Base-by-base conservation (phyloP, 2,888 invertebrate species). In the Drosophila recens region DNA sequence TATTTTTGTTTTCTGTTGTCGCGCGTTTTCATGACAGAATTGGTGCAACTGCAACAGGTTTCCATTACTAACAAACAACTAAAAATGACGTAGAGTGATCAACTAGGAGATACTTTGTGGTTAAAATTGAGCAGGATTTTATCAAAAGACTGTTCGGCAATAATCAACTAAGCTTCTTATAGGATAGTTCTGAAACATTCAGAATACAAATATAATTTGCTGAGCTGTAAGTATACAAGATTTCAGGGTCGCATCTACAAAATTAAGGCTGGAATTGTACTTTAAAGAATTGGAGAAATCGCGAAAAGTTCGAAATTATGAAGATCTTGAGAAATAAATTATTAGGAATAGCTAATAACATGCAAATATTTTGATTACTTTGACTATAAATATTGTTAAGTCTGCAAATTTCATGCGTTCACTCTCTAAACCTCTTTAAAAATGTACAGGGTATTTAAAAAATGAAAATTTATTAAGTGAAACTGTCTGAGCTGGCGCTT, bases 1-100 rank as follows among this genome's bases (percentile, higher is more conserved):
- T 80, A 82, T 80, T 84, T 76, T 80, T 72, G 57, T 70, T 75
- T 66, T 65, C 61, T 74, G 64, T 76, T 68, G 67, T 68, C 67
- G 79, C 79, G 72, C 67, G 74, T 49, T 75, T 80, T 65, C 75
- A 75, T 82, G 86, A 86, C 86, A 87, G 88, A 86, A 78, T 87
- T 86, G 83, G 88, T 86, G 83, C 82, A 82, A 72, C 63, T 64
- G 75, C 75, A 83, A 83, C 86, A 73, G 86, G 86, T 86, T 86
- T 86, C 17, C 63, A 56, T 33, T 48, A 51, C 33, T 20, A 4
- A 23, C 17, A 36, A 61, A 46, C 13, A 53, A 43, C 20, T 48
- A 46, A 40, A 64, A 45, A 46, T n/a, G 1, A 13, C 43, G 13
- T 9, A 8, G n/a, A 51, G 11, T 64, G 46, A 33, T n/a, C 13